A percentile compares a stretch with the other conserved stretches of the same genome.
phyloP scores from a whole-genome alignment of 2,888 invertebrate genomes.

The Ptychoptera contaminata region DNA sequence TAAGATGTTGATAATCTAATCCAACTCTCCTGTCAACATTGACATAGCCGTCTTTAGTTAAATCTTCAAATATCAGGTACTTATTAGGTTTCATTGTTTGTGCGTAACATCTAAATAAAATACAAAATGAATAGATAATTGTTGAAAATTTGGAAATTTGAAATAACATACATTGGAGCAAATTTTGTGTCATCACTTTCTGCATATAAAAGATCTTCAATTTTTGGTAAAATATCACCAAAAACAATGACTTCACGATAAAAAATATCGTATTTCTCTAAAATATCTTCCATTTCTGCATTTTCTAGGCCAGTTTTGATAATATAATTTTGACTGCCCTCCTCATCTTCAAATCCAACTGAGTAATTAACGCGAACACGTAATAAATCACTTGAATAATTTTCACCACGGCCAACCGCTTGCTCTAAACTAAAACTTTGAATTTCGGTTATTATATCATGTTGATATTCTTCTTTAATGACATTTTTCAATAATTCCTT shows the following conservation, averaged over 20 bases:
- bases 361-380: slow-evolving; percentile 14
- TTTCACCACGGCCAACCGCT: slow-evolving; percentile 21
- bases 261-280: too few relatives aligned
- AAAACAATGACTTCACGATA: not conserved
- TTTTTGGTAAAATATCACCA: not conserved
- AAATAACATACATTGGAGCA: not conserved
- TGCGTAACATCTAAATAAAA: too few relatives aligned
- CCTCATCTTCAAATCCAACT: slow-evolving; percentile 7
- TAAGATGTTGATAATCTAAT: not conserved
- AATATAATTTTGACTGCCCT: slow-evolving; percentile 12
- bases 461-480: slow-evolving; percentile 13
- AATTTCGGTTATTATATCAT: slow-evolving; percentile 15
- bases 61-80: not conserved
- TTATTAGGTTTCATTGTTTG: not conserved
- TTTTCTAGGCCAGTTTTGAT: slow-evolving; percentile 13
- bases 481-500: slow-evolving; percentile 17
- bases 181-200: not conserved
- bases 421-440: slow-evolving; percentile 13
- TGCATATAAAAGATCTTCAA: not conserved
- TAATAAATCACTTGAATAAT: slow-evolving; percentile 20
- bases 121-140: too few relatives aligned
- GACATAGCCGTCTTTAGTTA: not conserved
- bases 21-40: not conserved
- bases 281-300: too few relatives aligned
- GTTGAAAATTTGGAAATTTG: too few relatives aligned